phyloP scores from a whole-genome alignment of 2,888 invertebrate species.

The Apamea monoglypha region DNA sequence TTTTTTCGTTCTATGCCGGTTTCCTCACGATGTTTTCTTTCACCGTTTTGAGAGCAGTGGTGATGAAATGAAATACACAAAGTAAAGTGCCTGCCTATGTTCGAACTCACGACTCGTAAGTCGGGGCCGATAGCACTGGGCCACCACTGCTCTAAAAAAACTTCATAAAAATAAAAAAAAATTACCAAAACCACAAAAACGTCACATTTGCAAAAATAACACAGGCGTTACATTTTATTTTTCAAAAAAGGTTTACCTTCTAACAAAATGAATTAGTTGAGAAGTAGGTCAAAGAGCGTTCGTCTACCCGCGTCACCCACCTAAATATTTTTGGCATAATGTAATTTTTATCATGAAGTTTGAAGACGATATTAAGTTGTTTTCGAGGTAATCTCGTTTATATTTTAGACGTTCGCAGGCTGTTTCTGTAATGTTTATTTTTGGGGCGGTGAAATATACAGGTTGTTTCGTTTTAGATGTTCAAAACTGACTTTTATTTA shows the following conservation, averaged over 20 bases:
- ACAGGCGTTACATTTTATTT: constrained; percentile 72
- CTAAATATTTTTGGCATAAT: constrained; percentile 71
- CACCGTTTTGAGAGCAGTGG: too few relatives aligned
- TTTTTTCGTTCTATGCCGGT: too few relatives aligned
- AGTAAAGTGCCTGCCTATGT: too few relatives aligned
- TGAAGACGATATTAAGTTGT: constrained; percentile 67
- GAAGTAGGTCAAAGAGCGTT: constrained; percentile 81
- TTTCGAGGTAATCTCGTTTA: constrained; percentile 65
- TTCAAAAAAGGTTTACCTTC: constrained; percentile 70
- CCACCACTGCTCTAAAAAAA: neutral
- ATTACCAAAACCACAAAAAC: neutral
- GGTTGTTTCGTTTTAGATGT: constrained; percentile 6
- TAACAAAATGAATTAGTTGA: constrained; percentile 81
- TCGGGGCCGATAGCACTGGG: too few relatives aligned
- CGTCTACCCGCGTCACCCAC: constrained; percentile 57
- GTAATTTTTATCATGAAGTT: constrained; percentile 71
- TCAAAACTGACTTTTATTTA: neutral
- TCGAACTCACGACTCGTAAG: too few relatives aligned
- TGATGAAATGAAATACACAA: too few relatives aligned
- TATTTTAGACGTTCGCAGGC: constrained; percentile 50
- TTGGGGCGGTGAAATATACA: constrained; percentile 9
- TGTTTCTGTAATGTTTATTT: constrained; percentile 54
- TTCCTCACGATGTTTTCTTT: too few relatives aligned
- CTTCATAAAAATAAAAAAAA: neutral
- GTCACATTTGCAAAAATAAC: constrained; percentile 20